phyloP scores from a whole-genome alignment of 1,140 invertebrate species.

The Eubasilissa regina region DNA sequence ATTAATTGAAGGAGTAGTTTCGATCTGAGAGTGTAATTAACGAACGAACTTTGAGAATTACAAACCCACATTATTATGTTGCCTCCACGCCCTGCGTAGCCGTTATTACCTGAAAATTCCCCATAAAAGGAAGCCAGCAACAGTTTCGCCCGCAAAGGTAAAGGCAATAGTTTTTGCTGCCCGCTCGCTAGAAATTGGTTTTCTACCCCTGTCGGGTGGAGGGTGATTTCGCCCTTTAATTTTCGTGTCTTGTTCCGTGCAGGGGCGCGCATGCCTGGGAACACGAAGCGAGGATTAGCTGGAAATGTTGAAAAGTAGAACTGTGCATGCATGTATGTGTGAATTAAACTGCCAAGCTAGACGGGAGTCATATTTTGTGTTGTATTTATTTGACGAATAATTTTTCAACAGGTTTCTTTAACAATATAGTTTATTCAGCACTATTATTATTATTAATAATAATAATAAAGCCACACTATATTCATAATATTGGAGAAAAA shows the following conservation, averaged over 20 bases:
- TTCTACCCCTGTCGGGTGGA: slow-evolving; percentile 6
- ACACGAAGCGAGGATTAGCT: slow-evolving; percentile 20
- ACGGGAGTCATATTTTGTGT: no score
- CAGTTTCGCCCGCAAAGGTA: slow-evolving; percentile 6
- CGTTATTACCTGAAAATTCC: slow-evolving; percentile 20
- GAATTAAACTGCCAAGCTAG: no score
- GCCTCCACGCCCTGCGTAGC: not conserved
- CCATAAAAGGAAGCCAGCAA: not conserved
- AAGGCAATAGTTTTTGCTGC: not conserved
- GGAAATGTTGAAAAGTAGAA: not conserved
- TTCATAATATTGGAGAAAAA: no score
- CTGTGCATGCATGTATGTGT: not conserved
- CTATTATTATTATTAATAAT: no score
- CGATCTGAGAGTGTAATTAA: not conserved
- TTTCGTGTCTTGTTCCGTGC: slow-evolving; percentile 14
- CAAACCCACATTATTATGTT: slow-evolving; percentile 11
- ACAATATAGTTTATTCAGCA: no score
- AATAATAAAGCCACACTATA: no score
- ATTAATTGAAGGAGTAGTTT: not conserved
- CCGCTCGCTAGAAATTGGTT: slow-evolving; percentile 13
- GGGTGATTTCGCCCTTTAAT: slow-evolving; percentile 31
- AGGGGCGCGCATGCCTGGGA: slow-evolving; percentile 24
- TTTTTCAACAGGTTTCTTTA: no score
- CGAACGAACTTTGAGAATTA: not conserved
- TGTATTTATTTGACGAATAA: no score